These are phyloP conservation scores for Halotydeus destructor DNA, from an alignment of 1,140 invertebrate genomes.

Conservation along the genomic window DNA sequence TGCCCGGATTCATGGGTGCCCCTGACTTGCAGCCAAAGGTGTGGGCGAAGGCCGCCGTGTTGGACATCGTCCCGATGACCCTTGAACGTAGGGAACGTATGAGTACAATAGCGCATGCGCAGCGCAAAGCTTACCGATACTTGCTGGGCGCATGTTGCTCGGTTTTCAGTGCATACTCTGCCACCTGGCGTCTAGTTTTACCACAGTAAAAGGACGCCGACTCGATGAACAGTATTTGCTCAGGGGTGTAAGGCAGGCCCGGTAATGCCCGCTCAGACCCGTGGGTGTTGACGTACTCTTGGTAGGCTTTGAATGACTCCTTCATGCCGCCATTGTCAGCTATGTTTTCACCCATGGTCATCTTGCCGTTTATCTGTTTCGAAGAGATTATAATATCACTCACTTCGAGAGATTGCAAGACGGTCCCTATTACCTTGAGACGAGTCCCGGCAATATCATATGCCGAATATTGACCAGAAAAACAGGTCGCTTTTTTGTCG, in stretches of 20 bases:
- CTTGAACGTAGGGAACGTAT: conserved; percentile 21
- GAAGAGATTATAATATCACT: neutral
- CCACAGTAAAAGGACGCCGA: conserved; percentile 45
- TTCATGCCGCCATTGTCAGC: conserved; percentile 38
- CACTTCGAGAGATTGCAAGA: too few species aligned
- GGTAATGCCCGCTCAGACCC: conserved; percentile 23
- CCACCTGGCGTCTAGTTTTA: conserved; percentile 15
- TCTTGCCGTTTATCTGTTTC: conserved; percentile 26
- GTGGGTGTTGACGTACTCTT: conserved; percentile 15
- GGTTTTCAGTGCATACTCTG: conserved; percentile 17
- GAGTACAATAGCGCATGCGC: too few species aligned
- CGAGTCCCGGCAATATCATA: neutral
- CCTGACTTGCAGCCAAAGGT: conserved; percentile 29
- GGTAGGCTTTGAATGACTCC: conserved; percentile 28
- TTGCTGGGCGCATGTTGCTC: conserved; percentile 18
- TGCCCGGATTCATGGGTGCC: conserved; percentile 33
- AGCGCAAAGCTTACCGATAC: conserved; percentile 22
- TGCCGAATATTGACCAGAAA: conserved; percentile 58
- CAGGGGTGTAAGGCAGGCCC: conserved; percentile 44
- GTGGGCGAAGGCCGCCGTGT: conserved; percentile 32
- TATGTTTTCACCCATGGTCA: conserved; percentile 31
- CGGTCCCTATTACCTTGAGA: neutral
- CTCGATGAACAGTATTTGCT: conserved; percentile 69
- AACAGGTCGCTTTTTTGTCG: conserved; percentile 51
- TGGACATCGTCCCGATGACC: conserved; percentile 36